Conservation (phyloP, 2,797 vertebrate genomes). For the Microtus agrestis region DNA sequence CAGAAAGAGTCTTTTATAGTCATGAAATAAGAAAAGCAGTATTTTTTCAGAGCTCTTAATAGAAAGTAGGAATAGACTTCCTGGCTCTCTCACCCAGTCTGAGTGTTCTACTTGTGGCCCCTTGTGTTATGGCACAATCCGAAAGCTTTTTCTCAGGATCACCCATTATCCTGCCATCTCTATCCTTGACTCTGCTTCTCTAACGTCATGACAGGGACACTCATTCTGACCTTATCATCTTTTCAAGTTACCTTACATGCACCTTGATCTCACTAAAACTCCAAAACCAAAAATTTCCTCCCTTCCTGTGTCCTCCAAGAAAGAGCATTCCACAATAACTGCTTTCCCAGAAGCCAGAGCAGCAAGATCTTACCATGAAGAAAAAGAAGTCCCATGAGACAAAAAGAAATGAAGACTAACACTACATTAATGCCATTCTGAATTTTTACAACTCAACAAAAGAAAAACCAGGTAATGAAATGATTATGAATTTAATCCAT, state of each 20-base stretch:
- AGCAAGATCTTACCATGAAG: background rate
- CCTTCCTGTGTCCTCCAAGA: background rate
- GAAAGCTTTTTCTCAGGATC: background rate
- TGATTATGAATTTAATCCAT: background rate
- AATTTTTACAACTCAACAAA: conserved; percentile 41
- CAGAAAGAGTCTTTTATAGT: background rate
- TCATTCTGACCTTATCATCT: background rate
- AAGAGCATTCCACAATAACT: background rate
- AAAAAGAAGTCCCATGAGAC: background rate
- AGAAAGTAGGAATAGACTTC: background rate
- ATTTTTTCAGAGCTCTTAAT: background rate
- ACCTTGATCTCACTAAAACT: background rate
- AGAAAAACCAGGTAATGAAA: background rate
- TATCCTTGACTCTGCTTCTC: background rate
- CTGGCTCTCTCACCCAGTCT: background rate
- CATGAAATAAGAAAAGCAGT: background rate
- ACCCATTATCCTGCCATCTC: background rate
- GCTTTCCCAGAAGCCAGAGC: background rate
- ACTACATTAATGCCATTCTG: background rate
- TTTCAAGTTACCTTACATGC: conserved; percentile 4
- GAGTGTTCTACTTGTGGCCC: background rate
- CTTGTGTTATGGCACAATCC: background rate
- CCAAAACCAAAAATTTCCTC: background rate
- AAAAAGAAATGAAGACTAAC: conserved; percentile 28
- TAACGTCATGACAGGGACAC: background rate